Conservation (phyloP, 2,113 vertebrate species). For the Clarias magur region DNA sequence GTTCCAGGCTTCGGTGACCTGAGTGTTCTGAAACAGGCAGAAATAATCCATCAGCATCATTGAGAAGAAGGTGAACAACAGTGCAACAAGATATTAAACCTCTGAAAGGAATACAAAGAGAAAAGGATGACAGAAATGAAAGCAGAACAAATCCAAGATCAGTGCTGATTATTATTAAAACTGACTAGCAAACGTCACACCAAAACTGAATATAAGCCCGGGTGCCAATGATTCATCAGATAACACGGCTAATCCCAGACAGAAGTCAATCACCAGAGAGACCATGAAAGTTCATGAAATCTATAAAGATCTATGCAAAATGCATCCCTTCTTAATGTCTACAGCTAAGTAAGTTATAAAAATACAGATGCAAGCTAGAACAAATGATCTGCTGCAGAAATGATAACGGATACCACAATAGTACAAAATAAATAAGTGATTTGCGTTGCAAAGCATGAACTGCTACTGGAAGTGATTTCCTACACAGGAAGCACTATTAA, state of each 20-base stretch:
- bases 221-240: background rate
- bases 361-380: background rate
- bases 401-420: background rate
- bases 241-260: background rate
- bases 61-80: background rate
- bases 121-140: background rate
- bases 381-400: background rate
- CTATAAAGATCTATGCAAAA: background rate
- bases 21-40: constrained; percentile 80
- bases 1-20: constrained; percentile 97
- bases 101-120: background rate
- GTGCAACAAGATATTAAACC: background rate
- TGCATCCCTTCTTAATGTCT: background rate
- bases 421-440: background rate
- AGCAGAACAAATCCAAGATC: constrained; percentile 8
- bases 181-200: no score
- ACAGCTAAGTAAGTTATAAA: background rate
- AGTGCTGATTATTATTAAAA: background rate
- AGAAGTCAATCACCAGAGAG: no score
- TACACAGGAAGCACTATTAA: no score
- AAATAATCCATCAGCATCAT: background rate
- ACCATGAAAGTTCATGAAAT: background rate
- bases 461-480: no score
- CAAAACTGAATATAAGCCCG: background rate
- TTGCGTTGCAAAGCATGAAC: no score